Conservation (phyloP, 1,140 invertebrate species). For the Pseudoatta argentina region DNA sequence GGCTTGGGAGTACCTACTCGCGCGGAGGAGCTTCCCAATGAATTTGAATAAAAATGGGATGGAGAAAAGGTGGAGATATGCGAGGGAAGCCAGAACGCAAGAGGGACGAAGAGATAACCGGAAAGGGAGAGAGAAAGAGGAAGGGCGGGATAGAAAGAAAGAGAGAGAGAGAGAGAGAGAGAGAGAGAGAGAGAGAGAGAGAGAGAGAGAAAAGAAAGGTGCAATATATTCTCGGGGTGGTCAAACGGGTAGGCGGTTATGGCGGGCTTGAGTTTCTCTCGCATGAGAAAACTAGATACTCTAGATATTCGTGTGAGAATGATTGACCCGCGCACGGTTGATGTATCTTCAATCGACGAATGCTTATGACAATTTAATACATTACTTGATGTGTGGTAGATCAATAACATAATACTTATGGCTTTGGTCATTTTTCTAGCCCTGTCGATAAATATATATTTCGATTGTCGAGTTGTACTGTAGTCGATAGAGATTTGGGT, state of each 20-base stretch:
- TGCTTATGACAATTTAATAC: slow-evolving; percentile 15
- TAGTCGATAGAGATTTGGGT: neutral
- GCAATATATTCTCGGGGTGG: slow-evolving; percentile 52
- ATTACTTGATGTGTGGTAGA: neutral
- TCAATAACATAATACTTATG: neutral
- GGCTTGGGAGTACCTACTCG: slow-evolving; percentile 26
- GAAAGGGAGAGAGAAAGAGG: neutral
- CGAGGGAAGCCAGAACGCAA: neutral
- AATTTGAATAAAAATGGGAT: slow-evolving; percentile 78
- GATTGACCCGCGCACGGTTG: slow-evolving; percentile 26
- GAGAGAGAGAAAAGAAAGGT: neutral
- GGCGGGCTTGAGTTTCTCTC: slow-evolving; percentile 61
- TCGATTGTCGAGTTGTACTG: neutral
- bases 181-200: too few relatives aligned
- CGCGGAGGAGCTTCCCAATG: slow-evolving; percentile 62
- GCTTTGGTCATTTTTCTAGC: neutral
- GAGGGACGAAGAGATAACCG: slow-evolving; percentile 30
- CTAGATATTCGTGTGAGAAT: slow-evolving; percentile 1
- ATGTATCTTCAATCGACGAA: slow-evolving; percentile 35
- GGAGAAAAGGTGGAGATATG: slow-evolving; percentile 50
- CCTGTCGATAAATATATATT: neutral
- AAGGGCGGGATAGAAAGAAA: slow-evolving; percentile 15
- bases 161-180: too few relatives aligned
- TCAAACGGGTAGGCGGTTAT: slow-evolving; percentile 71
- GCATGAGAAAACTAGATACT: slow-evolving; percentile 65